phyloP scores from a whole-genome alignment of 2,113 vertebrate species.

The Dunckerocampus dactyliophorus region DNA sequence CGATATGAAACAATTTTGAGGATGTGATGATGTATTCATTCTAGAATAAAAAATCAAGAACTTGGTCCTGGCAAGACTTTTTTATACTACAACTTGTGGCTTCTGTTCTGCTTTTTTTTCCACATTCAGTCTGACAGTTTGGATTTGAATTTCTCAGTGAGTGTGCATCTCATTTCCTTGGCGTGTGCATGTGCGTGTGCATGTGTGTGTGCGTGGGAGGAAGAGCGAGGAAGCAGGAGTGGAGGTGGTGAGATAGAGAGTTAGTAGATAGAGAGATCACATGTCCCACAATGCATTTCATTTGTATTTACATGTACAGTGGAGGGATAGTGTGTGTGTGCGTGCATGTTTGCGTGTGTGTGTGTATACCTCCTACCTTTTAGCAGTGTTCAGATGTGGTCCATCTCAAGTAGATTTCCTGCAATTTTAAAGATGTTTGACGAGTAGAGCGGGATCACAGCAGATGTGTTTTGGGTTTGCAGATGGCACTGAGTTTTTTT shows the following conservation, averaged over 20 bases:
- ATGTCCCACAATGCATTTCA: background rate
- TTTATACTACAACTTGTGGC: constrained; percentile 8
- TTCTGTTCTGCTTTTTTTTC: constrained; percentile 9
- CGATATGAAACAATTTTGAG: background rate
- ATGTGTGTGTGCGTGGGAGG: constrained; percentile 58
- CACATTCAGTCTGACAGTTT: constrained; percentile 35
- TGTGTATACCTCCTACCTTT: constrained; percentile 19
- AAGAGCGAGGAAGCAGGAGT: constrained; percentile 36
- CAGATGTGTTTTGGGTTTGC: constrained; percentile 50
- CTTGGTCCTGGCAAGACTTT: background rate
- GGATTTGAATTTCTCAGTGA: constrained; percentile 52
- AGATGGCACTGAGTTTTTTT: constrained; percentile 32
- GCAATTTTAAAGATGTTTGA: constrained; percentile 52
- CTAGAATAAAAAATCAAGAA: background rate
- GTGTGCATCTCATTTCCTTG: constrained; percentile 42
- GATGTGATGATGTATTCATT: background rate
- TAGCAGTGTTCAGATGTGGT: constrained; percentile 42
- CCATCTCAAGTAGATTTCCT: constrained; percentile 47
- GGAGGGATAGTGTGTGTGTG: background rate
- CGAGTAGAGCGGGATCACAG: constrained; percentile 39
- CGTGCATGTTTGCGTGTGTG: constrained; percentile 7
- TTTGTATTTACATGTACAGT: too few species aligned
- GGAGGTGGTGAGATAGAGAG: constrained; percentile 25
- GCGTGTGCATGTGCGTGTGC: constrained; percentile 59
- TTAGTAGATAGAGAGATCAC: constrained; percentile 16